Evolutionary conservation across 2,888 invertebrate species (phyloP).

Genomic region (Cephus sareptanus): DNA sequence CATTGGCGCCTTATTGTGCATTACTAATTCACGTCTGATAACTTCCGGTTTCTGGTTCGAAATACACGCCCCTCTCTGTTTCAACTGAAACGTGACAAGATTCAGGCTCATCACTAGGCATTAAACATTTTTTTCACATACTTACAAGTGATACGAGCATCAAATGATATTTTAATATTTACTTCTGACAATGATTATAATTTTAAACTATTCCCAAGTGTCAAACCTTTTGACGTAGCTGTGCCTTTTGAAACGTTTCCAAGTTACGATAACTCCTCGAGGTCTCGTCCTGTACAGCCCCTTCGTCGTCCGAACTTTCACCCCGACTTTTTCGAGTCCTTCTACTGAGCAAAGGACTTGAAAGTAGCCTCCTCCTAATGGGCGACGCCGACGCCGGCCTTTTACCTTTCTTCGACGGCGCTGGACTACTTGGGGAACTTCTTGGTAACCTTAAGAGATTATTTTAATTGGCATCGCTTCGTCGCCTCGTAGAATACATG

Average conservation of each 20-base stretch:
- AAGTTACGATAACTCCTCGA: constrained; percentile 83
- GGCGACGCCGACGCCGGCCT: constrained; percentile 85
- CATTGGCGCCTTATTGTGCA: constrained; percentile 98
- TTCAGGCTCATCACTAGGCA: neutral
- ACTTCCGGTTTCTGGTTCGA: constrained; percentile 51
- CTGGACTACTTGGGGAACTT: constrained; percentile 82
- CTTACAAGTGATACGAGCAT: no score
- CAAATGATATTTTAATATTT: no score
- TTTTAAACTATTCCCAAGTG: no score
- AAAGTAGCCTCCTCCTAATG: constrained; percentile 79
- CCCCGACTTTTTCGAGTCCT: constrained; percentile 80
- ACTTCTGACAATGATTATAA: no score
- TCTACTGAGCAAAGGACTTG: constrained; percentile 86
- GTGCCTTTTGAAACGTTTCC: constrained; percentile 92
- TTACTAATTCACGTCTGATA: constrained; percentile 79
- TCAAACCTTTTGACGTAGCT: constrained; percentile 87
- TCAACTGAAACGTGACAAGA: constrained; percentile 70
- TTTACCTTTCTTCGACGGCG: constrained; percentile 77
- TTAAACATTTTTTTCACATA: neutral
- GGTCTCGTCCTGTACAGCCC: constrained; percentile 66
- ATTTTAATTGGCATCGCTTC: neutral
- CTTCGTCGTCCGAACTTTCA: constrained; percentile 88
- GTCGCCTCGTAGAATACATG: neutral
- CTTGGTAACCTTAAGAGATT: constrained; percentile 74
- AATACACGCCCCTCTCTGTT: constrained; percentile 64